Evolutionary conservation across 2,888 invertebrate genomes (phyloP).

Genomic region (Phrixothrix hirtus): DNA sequence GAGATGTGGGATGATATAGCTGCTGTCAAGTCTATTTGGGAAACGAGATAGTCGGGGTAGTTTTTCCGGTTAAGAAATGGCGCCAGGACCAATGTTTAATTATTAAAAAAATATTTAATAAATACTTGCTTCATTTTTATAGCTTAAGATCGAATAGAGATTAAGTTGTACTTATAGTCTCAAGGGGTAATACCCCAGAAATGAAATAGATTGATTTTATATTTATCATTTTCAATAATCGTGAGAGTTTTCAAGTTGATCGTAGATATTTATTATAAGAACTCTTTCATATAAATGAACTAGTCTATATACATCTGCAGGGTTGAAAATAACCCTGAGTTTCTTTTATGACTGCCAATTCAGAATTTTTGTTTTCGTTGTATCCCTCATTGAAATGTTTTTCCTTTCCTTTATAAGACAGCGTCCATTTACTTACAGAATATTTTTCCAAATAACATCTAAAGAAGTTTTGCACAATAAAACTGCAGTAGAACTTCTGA

Average conservation of each 20-base stretch:
- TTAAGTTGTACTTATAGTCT: too few species aligned
- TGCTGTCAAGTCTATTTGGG: too few species aligned
- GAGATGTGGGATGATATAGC: too few species aligned
- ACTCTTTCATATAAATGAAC: neutral
- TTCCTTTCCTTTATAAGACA: slow-evolving; percentile 1
- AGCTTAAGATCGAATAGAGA: too few species aligned
- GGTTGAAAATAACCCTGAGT: slow-evolving; percentile 1
- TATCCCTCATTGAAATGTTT: slow-evolving; percentile 3
- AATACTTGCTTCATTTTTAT: too few species aligned
- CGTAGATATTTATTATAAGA: neutral
- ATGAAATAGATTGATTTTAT: too few species aligned
- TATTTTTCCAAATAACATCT: slow-evolving; percentile 14
- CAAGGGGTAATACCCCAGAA: too few species aligned
- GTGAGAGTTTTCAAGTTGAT: neutral
- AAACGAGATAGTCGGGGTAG: too few species aligned
- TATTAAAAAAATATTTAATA: too few species aligned
- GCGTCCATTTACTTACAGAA: slow-evolving; percentile 7
- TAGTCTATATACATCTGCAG: neutral
- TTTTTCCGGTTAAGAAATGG: too few species aligned
- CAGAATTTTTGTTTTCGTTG: slow-evolving; percentile 10
- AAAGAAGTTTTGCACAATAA: slow-evolving; percentile 19
- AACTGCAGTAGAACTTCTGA: slow-evolving; percentile 20
- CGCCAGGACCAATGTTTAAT: too few species aligned
- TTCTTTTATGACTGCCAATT: slow-evolving; percentile 9
- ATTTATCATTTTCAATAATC: too few species aligned